phyloP scores from a whole-genome alignment of 2,888 invertebrate species.

The Yponomeuta sedellus region DNA sequence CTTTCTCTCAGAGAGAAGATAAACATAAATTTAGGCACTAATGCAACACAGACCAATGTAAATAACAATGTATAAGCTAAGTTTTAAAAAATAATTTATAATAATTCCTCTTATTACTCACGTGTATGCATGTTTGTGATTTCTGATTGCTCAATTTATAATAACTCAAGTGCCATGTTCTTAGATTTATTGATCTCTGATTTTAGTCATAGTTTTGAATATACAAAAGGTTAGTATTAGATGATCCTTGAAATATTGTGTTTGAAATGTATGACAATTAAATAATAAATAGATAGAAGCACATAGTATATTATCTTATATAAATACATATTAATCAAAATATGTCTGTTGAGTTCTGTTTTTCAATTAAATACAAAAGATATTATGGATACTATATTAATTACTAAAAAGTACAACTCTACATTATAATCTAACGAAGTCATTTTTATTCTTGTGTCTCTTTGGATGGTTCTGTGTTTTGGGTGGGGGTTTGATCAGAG shows the following conservation, averaged over 20 bases:
- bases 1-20: too few species aligned
- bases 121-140: conserved; percentile 4
- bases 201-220: conserved; percentile 3
- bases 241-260: background rate
- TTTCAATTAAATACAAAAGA: background rate
- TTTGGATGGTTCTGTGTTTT: conserved; percentile 26
- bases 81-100: background rate
- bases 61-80: background rate
- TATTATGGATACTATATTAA: background rate
- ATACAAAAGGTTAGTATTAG: background rate
- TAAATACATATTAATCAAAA: background rate
- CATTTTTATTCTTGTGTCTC: background rate
- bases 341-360: background rate
- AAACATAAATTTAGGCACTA: background rate
- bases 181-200: conserved; percentile 5
- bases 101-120: background rate
- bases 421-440: background rate
- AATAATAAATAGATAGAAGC: background rate
- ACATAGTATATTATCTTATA: background rate
- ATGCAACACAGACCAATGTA: background rate
- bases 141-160: conserved; percentile 11
- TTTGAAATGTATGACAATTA: background rate
- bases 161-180: background rate
- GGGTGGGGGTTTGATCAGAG: conserved; percentile 19
- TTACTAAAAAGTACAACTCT: conserved; percentile 1